A percentile compares a stretch with the other conserved stretches of the same genome.
These are phyloP conservation scores for Malurus alboscapulatus DNA, from an alignment of 2,113 vertebrate species.

Conservation along the genomic window DNA sequence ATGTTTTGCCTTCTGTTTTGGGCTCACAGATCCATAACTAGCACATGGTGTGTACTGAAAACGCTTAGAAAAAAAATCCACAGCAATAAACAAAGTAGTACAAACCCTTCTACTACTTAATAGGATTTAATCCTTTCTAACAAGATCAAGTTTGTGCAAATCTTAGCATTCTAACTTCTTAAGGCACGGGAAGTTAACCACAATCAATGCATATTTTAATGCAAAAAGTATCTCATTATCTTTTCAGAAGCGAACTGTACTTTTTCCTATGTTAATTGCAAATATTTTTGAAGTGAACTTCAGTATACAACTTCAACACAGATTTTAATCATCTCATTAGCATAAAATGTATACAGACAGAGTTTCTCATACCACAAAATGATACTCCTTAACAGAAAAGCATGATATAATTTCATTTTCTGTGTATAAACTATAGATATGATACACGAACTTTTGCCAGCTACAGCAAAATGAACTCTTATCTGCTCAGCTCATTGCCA, in stretches of 20 bases:
- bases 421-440: neutral
- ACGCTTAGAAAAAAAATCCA: neutral
- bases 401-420: neutral
- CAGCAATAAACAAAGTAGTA: neutral
- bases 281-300: neutral
- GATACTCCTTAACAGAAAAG: neutral
- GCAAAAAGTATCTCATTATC: neutral
- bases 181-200: neutral
- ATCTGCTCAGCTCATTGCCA: neutral
- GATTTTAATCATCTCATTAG: neutral
- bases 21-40: neutral
- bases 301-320: neutral
- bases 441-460: neutral
- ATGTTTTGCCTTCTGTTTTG: neutral
- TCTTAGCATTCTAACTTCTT: neutral
- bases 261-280: neutral
- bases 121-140: neutral
- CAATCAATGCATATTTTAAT: neutral
- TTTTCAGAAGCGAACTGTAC: neutral
- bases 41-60: neutral
- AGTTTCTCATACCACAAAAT: neutral
- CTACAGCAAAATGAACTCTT: neutral
- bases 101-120: neutral
- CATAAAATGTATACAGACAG: neutral
- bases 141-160: neutral